Conservation (phyloP, 2,888 invertebrate genomes). For the Erebia epiphron region DNA sequence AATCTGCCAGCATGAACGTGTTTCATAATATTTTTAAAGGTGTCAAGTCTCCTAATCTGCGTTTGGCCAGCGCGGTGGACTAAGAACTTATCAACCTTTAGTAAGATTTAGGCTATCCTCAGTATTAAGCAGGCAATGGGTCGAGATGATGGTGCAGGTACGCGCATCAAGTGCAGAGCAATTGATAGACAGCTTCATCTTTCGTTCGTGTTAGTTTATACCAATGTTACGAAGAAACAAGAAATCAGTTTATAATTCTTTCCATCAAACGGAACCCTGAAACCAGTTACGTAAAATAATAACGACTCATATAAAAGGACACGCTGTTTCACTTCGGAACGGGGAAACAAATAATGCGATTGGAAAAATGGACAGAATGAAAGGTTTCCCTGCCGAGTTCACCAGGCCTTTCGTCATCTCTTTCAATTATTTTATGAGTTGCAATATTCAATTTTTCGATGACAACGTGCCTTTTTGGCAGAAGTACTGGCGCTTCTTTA, state of each 20-base stretch:
- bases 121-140: no score
- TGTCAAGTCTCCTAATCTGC: no score
- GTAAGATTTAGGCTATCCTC: no score
- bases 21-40: no score
- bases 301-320: constrained; percentile 5
- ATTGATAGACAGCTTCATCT: no score
- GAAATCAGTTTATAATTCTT: background rate
- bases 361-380: constrained; percentile 16
- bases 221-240: no score
- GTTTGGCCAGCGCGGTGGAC: no score
- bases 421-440: constrained; percentile 5
- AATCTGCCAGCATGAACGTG: no score
- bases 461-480: background rate
- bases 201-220: no score
- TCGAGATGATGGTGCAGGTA: no score
- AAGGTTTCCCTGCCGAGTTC: constrained; percentile 13
- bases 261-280: constrained; percentile 1
- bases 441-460: constrained; percentile 5
- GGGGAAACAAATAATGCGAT: background rate
- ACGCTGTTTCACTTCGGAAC: background rate
- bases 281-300: constrained; percentile 1
- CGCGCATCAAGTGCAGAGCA: no score
- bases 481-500: constrained; percentile 12
- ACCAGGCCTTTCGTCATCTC: constrained; percentile 1
- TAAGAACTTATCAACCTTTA: no score